phyloP scores from a whole-genome alignment of 2,113 vertebrate species.

The Orthochromis malagaraziensis region DNA sequence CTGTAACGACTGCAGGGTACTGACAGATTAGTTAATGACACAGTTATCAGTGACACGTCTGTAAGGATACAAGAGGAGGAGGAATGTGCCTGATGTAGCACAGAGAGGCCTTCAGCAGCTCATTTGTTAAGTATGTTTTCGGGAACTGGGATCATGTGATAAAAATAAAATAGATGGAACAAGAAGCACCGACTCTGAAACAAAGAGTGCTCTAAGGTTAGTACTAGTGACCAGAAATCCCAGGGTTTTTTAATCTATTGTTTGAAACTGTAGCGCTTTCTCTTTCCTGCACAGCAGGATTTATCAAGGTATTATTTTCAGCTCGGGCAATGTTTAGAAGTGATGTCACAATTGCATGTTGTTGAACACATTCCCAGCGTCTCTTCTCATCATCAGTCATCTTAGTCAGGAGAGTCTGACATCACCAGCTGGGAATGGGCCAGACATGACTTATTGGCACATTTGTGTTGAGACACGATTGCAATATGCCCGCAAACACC shows the following conservation, averaged over 20 bases:
- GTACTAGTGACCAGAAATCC: not conserved
- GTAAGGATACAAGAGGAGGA: not conserved
- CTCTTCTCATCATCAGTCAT: not conserved
- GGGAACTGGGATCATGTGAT: not conserved
- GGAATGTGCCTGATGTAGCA: not conserved
- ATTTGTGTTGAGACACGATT: not conserved
- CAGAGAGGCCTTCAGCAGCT: not conserved
- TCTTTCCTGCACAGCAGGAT: not conserved
- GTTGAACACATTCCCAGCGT: not conserved
- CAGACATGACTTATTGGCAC: not conserved
- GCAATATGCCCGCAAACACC: not conserved
- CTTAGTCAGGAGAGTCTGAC: constrained; percentile 25
- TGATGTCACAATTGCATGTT: not conserved
- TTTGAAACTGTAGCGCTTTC: not conserved
- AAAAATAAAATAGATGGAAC: not conserved
- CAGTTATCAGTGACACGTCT: not conserved
- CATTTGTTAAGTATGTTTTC: not conserved
- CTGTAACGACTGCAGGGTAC: not conserved
- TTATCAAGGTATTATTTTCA: not conserved
- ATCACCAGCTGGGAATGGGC: constrained; percentile 24
- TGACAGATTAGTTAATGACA: not conserved
- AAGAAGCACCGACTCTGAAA: not conserved
- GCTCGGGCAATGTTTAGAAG: not conserved
- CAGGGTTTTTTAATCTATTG: not conserved
- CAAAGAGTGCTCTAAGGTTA: not conserved